phyloP scores from a whole-genome alignment of 1,140 invertebrate genomes.

The Melanaphis sacchari region DNA sequence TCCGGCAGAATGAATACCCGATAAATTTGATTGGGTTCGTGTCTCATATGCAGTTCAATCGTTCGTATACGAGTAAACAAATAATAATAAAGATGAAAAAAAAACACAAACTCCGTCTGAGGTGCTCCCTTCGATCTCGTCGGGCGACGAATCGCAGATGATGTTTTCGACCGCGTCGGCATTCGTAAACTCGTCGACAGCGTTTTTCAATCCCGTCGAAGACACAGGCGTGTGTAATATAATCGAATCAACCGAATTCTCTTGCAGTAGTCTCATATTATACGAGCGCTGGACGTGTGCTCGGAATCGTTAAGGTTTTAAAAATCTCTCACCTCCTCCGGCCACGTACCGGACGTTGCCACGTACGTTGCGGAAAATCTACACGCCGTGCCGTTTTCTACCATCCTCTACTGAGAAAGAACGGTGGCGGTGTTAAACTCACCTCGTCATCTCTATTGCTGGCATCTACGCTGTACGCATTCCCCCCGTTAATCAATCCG shows the following conservation, averaged over 20 bases:
- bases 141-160: neutral
- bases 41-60: neutral
- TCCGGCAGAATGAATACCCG: neutral
- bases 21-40: neutral
- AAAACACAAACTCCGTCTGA: neutral
- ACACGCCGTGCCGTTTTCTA: neutral
- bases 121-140: neutral
- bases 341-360: neutral
- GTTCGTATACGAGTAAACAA: neutral
- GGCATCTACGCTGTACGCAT: too few relatives aligned
- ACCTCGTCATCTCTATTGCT: neutral
- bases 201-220: conserved; percentile 21
- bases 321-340: neutral
- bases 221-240: neutral
- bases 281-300: conserved; percentile 46
- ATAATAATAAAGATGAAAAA: neutral
- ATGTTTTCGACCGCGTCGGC: conserved; percentile 22
- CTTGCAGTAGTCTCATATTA: neutral
- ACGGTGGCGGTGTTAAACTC: too few relatives aligned
- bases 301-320: conserved; percentile 49
- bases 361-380: conserved; percentile 29
- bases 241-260: conserved; percentile 43
- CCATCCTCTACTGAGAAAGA: neutral
- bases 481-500: conserved; percentile 39
- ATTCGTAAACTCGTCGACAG: neutral